Evolutionary conservation across 2,113 vertebrate species (phyloP).

Genomic region (Vidua chalybeata): DNA sequence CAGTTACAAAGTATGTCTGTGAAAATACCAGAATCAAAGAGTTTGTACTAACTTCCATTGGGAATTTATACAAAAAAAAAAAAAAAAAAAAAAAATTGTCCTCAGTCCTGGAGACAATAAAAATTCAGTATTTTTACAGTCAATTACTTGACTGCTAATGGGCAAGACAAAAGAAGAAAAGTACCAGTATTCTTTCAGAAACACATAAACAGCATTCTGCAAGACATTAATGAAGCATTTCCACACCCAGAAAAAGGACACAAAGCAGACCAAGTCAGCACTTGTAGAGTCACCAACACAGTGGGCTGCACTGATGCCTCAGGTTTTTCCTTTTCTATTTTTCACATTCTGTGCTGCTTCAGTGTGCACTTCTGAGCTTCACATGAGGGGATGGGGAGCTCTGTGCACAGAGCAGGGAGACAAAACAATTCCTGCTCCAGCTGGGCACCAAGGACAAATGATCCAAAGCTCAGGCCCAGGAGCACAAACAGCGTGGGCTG

Average conservation of each 20-base stretch:
- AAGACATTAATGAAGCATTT: background rate
- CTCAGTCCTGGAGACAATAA: background rate
- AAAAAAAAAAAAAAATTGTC: background rate
- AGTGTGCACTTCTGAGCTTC: background rate
- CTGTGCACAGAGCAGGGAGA: no score
- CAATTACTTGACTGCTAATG: background rate
- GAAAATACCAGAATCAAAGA: background rate
- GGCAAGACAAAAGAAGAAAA: background rate
- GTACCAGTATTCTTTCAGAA: background rate
- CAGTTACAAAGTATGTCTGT: background rate
- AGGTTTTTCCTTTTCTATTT: background rate
- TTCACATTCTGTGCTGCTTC: background rate
- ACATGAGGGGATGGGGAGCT: background rate
- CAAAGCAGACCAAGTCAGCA: background rate
- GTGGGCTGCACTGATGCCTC: background rate
- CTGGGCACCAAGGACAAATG: no score
- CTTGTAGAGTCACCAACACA: background rate
- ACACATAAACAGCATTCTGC: background rate
- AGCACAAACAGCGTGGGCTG: no score
- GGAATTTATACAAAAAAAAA: background rate
- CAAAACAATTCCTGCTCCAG: no score
- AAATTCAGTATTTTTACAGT: background rate
- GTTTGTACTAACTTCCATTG: background rate
- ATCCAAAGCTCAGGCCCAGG: no score
- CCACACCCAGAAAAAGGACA: background rate